Conservation (phyloP, 2,888 invertebrate species). For the Eurytoma adleriae region DNA sequence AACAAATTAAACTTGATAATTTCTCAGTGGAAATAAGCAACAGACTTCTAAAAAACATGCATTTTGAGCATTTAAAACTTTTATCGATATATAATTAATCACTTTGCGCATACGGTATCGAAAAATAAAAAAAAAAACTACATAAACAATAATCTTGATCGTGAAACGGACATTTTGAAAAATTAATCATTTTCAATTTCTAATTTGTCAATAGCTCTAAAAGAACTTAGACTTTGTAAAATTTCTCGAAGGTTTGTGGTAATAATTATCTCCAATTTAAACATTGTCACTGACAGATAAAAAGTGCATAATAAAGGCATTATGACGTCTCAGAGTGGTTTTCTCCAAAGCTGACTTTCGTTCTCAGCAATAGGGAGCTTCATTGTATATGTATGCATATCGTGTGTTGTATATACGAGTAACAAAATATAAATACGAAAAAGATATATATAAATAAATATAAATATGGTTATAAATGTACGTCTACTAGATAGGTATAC, state of each 20-base stretch:
- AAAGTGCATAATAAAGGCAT: slow-evolving; percentile 7
- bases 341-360: slow-evolving; percentile 44
- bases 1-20: no score
- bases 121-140: no score
- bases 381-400: slow-evolving; percentile 67
- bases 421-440: slow-evolving; percentile 56
- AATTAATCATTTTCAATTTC: no score
- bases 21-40: no score
- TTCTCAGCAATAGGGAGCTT: slow-evolving; percentile 56
- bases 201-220: no score
- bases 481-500: slow-evolving; percentile 53
- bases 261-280: not conserved
- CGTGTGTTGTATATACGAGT: slow-evolving; percentile 64
- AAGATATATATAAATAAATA: slow-evolving; percentile 60
- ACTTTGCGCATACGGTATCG: no score
- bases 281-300: slow-evolving; percentile 11
- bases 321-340: slow-evolving; percentile 19
- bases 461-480: slow-evolving; percentile 44
- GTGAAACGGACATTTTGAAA: no score
- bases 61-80: no score
- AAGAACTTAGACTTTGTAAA: not conserved
- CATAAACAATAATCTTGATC: no score
- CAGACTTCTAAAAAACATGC: no score
- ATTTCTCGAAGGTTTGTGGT: not conserved
- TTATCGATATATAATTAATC: no score